phyloP scores from a whole-genome alignment of 2,797 vertebrate genomes.

The Pantherophis vulpinus region DNA sequence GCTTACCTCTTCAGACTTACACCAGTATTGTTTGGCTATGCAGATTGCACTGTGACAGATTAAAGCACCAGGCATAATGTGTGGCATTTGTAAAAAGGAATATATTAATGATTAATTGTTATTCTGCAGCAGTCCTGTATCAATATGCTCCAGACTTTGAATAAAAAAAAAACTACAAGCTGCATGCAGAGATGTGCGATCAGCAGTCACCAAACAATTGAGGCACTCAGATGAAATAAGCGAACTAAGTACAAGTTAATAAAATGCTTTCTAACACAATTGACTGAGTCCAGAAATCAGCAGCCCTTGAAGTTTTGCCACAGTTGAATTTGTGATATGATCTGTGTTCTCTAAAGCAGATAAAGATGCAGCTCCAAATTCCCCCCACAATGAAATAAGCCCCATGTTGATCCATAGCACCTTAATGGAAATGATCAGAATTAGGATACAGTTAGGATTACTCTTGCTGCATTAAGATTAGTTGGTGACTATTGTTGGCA shows the following conservation, averaged over 20 bases:
- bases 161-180: constrained; percentile 36
- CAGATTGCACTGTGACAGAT: constrained; percentile 29
- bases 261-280: constrained; percentile 49
- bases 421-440: background rate
- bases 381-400: background rate
- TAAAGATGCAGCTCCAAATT: background rate
- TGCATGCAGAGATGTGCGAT: constrained; percentile 34
- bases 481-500: background rate
- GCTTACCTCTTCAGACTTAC: constrained; percentile 13
- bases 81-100: constrained; percentile 32
- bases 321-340: constrained; percentile 24
- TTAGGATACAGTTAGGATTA: background rate
- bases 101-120: constrained; percentile 46
- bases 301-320: constrained; percentile 55
- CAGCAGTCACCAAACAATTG: constrained; percentile 35
- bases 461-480: background rate
- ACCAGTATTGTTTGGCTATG: constrained; percentile 22
- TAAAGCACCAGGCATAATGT: constrained; percentile 25
- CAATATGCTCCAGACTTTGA: constrained; percentile 17
- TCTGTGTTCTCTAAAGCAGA: background rate
- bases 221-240: constrained; percentile 32
- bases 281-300: constrained; percentile 42
- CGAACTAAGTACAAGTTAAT: constrained; percentile 55
- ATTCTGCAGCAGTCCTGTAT: constrained; percentile 23
- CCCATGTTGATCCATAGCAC: background rate